Conservation (phyloP, 2,113 vertebrate genomes). For the Psittacula cyanocephala region DNA sequence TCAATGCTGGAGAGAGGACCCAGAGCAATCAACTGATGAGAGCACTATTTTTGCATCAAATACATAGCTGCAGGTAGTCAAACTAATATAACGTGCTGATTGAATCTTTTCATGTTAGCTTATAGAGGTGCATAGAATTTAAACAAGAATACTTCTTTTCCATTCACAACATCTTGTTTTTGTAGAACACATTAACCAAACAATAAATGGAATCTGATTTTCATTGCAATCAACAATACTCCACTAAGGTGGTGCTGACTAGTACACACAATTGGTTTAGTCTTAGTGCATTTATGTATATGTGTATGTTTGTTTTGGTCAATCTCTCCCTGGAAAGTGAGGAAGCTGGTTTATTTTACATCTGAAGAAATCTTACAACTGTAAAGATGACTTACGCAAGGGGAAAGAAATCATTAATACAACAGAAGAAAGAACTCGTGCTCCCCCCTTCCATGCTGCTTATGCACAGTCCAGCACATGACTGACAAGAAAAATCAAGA, state of each 20-base stretch:
- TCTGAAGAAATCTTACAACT: neutral
- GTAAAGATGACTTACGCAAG: neutral
- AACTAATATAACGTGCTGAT: neutral
- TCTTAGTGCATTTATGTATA: neutral
- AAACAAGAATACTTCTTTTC: neutral
- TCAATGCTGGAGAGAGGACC: neutral
- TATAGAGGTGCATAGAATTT: neutral
- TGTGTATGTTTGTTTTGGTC: neutral
- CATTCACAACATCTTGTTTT: neutral
- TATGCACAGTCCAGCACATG: neutral
- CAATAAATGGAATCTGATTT: neutral
- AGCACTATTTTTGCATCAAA: neutral
- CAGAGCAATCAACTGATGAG: neutral
- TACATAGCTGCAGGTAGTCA: neutral
- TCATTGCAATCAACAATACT: neutral
- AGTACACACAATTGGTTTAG: too few species aligned
- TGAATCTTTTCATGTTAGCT: neutral
- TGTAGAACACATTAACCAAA: neutral
- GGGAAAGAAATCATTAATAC: neutral
- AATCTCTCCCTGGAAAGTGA: neutral
- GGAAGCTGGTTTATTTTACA: neutral
- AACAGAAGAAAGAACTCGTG: neutral
- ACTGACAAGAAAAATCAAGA: neutral
- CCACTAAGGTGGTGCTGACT: neutral
- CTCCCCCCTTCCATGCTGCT: neutral